phyloP scores from a whole-genome alignment of 2,797 vertebrate genomes.

The Catharus ustulatus region DNA sequence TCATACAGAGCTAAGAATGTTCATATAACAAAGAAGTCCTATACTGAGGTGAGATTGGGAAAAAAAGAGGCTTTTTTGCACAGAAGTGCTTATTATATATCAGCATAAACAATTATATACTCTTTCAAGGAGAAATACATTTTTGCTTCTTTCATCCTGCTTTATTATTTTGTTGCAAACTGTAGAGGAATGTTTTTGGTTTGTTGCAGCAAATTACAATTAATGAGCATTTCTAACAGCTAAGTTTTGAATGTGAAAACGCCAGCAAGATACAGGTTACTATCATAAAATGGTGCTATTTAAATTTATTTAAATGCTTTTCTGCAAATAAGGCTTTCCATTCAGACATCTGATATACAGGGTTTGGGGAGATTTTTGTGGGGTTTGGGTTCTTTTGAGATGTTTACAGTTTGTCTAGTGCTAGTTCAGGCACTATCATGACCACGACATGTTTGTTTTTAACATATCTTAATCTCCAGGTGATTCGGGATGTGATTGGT shows the following conservation, averaged over 20 bases:
- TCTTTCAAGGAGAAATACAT: not conserved
- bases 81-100: not conserved
- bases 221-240: not conserved
- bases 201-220: not conserved
- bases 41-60: conserved; percentile 88
- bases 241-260: not conserved
- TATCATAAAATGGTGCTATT: not conserved
- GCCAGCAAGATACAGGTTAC: not conserved
- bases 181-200: not conserved
- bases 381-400: not conserved
- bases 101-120: not conserved
- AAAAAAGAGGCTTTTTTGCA: not conserved
- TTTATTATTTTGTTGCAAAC: not conserved
- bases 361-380: not conserved
- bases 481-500: conserved; percentile 93
- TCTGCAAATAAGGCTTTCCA: not conserved
- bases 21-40: conserved; percentile 98
- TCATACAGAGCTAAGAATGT: conserved; percentile 98
- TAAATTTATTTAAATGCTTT: not conserved
- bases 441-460: not conserved
- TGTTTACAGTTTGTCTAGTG: not conserved
- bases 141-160: not conserved
- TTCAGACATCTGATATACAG: not conserved
- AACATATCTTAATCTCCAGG: conserved; percentile 71
- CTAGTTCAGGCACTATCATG: not conserved